Conservation (phyloP, 2,888 invertebrate species). For the Drosophila sordidapex region DNA sequence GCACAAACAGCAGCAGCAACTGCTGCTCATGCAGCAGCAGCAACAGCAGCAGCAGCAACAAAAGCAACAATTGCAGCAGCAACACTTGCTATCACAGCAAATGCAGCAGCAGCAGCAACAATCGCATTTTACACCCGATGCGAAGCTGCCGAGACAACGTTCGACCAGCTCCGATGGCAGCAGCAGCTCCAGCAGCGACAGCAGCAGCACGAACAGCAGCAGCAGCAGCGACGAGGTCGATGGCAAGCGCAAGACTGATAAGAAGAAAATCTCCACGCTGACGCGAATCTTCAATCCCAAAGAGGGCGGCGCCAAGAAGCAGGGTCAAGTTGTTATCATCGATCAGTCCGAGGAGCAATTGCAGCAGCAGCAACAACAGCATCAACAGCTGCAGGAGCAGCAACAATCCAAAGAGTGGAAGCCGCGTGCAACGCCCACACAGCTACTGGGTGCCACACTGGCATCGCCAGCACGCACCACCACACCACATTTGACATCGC, state of each 20-base stretch:
- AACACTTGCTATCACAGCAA: constrained; percentile 40
- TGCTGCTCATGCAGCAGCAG: constrained; percentile 22
- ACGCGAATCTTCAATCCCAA: constrained; percentile 90
- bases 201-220: constrained; percentile 75
- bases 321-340: constrained; percentile 90
- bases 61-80: constrained; percentile 33
- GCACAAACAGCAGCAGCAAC: constrained; percentile 35
- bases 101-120: constrained; percentile 38
- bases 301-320: constrained; percentile 90
- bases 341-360: constrained; percentile 87
- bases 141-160: constrained; percentile 25
- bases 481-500: constrained; percentile 68
- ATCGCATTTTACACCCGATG: constrained; percentile 28
- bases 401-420: constrained; percentile 56
- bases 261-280: constrained; percentile 89
- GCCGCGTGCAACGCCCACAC: constrained; percentile 79
- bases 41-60: constrained; percentile 43
- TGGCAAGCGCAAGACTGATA: constrained; percentile 86
- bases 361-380: constrained; percentile 67
- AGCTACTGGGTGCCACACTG: constrained; percentile 53
- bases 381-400: constrained; percentile 20
- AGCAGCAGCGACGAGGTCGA: constrained; percentile 65
- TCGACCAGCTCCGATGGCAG: constrained; percentile 50
- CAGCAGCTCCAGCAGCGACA: constrained; percentile 33
- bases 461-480: constrained; percentile 65